phyloP scores from a whole-genome alignment of 2,888 invertebrate species.

The Tipula confusa region DNA sequence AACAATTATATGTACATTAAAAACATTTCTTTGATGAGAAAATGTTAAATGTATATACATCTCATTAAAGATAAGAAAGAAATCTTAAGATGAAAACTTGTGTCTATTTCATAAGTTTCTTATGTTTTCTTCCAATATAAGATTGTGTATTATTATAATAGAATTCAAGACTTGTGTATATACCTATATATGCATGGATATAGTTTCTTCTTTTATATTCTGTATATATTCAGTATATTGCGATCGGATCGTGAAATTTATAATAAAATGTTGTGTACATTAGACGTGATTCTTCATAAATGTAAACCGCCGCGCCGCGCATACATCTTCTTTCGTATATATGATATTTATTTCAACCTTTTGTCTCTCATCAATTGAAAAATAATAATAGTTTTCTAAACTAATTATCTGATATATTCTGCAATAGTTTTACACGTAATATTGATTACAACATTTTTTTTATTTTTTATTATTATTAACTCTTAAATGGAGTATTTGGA shows the following conservation, averaged over 20 bases:
- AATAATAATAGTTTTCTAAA: constrained; percentile 3
- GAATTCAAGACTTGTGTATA: background rate
- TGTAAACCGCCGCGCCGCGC: background rate
- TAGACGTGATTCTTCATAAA: constrained; percentile 15
- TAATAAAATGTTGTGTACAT: constrained; percentile 7
- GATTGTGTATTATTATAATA: background rate
- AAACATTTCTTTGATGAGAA: background rate
- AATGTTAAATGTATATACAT: background rate
- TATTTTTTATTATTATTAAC: too few relatives aligned
- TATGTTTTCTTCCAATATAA: background rate
- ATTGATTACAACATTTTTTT: background rate
- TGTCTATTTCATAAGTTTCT: background rate
- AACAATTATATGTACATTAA: too few relatives aligned
- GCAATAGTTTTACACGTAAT: background rate
- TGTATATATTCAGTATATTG: background rate
- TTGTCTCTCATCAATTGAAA: constrained; percentile 17
- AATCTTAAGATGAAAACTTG: background rate
- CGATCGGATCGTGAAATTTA: background rate
- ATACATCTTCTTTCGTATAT: background rate
- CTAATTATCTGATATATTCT: background rate
- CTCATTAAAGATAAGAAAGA: constrained; percentile 6
- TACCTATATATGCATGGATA: too few relatives aligned
- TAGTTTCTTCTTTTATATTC: background rate
- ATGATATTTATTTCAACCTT: constrained; percentile 25
- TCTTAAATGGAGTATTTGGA: background rate